Percentiles rank a stretch among this genome's conserved stretches.
phyloP scores from a whole-genome alignment of 2,888 invertebrate species.

The Cerastoderma edule region DNA sequence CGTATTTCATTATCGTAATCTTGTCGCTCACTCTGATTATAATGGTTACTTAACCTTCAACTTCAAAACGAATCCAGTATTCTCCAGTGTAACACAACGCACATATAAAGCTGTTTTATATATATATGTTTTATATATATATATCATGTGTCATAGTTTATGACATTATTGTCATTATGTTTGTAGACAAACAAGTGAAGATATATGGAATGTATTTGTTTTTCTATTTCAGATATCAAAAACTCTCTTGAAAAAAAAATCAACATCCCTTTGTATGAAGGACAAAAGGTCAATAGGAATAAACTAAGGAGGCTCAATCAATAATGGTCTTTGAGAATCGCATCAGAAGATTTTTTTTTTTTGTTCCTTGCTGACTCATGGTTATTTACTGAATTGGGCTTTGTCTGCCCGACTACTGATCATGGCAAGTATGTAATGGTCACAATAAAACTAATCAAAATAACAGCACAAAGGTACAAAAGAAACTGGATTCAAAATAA shows the following conservation, averaged over 20 bases:
- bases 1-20: slow-evolving; percentile 20
- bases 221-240: no score
- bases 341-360: slow-evolving; percentile 4
- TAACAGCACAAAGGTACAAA: background rate
- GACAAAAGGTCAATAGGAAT: slow-evolving; percentile 10
- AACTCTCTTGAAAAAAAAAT: background rate
- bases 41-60: background rate
- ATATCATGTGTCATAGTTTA: background rate
- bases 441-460: slow-evolving; percentile 23
- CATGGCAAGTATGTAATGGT: background rate
- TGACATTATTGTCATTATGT: background rate
- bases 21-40: slow-evolving; percentile 17
- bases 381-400: slow-evolving; percentile 22
- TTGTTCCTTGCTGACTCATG: slow-evolving; percentile 11
- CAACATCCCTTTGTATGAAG: background rate
- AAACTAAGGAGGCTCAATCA: slow-evolving; percentile 16
- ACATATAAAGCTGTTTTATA: no score
- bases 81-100: no score
- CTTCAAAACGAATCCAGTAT: background rate
- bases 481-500: no score
- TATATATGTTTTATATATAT: no score
- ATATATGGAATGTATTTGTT: no score
- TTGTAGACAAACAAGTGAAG: background rate
- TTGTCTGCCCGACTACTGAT: slow-evolving; percentile 8
- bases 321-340: slow-evolving; percentile 9